A percentile compares a stretch with the other conserved stretches of the same genome.
Evolutionary conservation across 2,888 invertebrate species (phyloP).

Genomic region (Acanthosoma haemorrhoidale): DNA sequence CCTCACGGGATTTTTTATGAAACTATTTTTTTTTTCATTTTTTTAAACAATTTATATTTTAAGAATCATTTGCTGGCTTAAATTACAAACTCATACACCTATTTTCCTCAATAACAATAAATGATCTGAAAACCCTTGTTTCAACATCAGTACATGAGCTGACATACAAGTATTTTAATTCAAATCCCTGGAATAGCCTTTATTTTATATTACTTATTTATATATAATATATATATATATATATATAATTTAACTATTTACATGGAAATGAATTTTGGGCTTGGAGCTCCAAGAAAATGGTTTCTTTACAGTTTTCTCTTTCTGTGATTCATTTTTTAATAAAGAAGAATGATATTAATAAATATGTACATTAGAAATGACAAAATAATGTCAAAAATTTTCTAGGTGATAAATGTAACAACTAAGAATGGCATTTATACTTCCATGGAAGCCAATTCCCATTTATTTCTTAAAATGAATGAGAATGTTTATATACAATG

Average conservation of each 20-base stretch:
- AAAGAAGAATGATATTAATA: conserved; percentile 9
- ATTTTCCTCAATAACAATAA: conserved; percentile 35
- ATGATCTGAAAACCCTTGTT: conserved; percentile 20
- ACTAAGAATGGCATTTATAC: conserved; percentile 14
- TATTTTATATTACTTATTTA: conserved; percentile 16
- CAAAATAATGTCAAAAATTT: conserved; percentile 7
- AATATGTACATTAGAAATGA: conserved; percentile 1
- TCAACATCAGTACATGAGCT: neutral
- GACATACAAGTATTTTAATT: neutral
- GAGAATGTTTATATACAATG: neutral
- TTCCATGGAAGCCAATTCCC: neutral
- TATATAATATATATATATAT: conserved; percentile 15
- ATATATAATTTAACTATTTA: conserved; percentile 20
- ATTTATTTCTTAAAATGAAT: neutral
- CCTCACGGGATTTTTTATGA: neutral
- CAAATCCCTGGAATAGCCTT: conserved; percentile 21
- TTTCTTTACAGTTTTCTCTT: conserved; percentile 7
- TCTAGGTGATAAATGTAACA: conserved; percentile 10
- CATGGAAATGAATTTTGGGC: conserved; percentile 18
- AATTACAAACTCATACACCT: conserved; percentile 31
- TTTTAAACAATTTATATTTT: conserved; percentile 36
- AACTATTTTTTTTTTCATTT: neutral
- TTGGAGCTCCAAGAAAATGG: neutral
- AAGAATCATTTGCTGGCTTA: conserved; percentile 35
- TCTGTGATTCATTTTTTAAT: conserved; percentile 7